Base-by-base conservation (phyloP, 2,113 vertebrate genomes). In the Tragulus kanchil region DNA sequence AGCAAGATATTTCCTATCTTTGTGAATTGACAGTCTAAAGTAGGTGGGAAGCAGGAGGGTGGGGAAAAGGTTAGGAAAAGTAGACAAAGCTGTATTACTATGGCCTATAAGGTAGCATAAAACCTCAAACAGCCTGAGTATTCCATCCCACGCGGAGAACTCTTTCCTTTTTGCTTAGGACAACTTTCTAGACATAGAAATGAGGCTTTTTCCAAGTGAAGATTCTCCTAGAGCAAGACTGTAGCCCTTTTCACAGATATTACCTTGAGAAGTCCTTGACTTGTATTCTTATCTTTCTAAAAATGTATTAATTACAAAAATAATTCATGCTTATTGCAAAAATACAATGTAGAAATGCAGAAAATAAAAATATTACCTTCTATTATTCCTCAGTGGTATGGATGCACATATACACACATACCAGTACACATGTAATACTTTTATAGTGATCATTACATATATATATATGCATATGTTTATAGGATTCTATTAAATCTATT, bases 241-340 rank as follows among this genome's bases (percentile, higher is more conserved):
- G 17, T 25, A 54, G 61, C 16, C 28, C 50, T 89, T 96, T 89
- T 42, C 82, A 25, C 45, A 50, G 21, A 21, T 59, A 6, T 36
- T 89, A 45, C 31, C 54, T 94, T 45, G 62, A n/a, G 89, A 93
- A 69, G 5, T 3, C 54, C 65, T 61, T n/a, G 23, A 48, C 52
- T 88, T 83, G 52, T 83, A 84, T 77, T 92, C 54, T 83, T 69
- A 88, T 54, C 36, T 92, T 92, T 75, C 59, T 83, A 89, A 91
- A 92, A 86, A 69, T 42, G 61, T 90, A 31, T 19, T n/a, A 81
- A 82, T 92, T 92, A 58, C 75, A 42, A 81, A 95, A 78, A 5
- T 58, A 25, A 87, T 52, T 92, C 28, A 54, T 50, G 1, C 15
- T 92, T 25, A 36, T 59, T 89, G 16, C 14, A 61, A 84, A 64